Conservation (phyloP, 2,113 vertebrate species). For the Phaethon lepturus region DNA sequence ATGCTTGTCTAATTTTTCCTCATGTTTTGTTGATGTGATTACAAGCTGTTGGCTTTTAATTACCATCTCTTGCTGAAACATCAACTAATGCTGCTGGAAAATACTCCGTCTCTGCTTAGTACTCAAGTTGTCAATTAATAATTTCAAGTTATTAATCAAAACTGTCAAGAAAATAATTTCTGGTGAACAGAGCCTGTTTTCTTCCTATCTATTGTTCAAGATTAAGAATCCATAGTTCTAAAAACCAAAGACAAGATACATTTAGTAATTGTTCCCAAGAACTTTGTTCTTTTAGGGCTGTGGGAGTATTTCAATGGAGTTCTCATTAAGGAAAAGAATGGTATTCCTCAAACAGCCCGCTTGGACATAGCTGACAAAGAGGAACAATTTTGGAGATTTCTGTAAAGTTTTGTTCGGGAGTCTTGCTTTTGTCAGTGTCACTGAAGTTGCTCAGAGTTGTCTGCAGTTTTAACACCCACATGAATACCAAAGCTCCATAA, state of each 20-base stretch:
- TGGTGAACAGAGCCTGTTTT: not conserved
- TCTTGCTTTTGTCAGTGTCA: slow-evolving; percentile 56
- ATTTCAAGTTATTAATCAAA: not conserved
- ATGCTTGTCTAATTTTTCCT: not conserved
- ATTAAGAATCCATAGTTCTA: not conserved
- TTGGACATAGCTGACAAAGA: not conserved
- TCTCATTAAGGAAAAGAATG: slow-evolving; percentile 20
- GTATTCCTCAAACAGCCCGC: not conserved
- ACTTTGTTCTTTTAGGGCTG: not conserved
- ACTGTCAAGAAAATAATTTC: not conserved
- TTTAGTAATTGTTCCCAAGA: not conserved
- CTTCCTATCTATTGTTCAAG: not conserved
- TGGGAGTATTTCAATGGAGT: not conserved
- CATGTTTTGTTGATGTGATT: not conserved
- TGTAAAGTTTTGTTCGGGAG: not conserved
- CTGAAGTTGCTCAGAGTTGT: not conserved
- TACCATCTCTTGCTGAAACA: not conserved
- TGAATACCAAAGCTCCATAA: slow-evolving; percentile 29
- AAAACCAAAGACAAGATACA: not conserved
- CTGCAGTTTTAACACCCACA: slow-evolving; percentile 1
- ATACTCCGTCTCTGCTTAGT: not conserved
- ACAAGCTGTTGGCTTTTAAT: not conserved
- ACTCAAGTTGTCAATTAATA: not conserved
- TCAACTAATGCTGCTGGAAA: not conserved
- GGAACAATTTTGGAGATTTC: not conserved